These are phyloP conservation scores for Pantherophis alleghaniensis DNA, from an alignment of 2,797 vertebrate species.

Conservation along the genomic window DNA sequence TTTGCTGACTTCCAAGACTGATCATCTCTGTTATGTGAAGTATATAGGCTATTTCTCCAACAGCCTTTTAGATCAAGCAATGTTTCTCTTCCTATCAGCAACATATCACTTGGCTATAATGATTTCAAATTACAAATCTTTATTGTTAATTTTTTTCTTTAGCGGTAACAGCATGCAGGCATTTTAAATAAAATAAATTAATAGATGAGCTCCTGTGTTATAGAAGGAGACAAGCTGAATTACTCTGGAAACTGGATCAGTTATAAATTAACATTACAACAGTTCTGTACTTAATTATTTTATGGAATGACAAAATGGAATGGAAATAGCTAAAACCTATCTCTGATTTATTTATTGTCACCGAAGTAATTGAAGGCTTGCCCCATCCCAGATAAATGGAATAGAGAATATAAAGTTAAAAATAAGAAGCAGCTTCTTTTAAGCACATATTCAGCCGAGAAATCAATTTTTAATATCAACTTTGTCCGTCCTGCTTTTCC, in stretches of 20 bases:
- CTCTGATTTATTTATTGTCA: neutral
- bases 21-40: neutral
- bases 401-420: neutral
- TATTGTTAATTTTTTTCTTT: neutral
- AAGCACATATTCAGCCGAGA: neutral
- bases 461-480: neutral
- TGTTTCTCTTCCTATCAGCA: slow-evolving; percentile 45
- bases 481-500: neutral
- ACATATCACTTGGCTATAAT: slow-evolving; percentile 30
- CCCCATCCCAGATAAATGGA: neutral
- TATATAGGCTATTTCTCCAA: neutral
- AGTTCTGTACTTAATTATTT: neutral
- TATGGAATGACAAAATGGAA: neutral
- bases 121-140: neutral
- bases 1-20: neutral
- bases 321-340: neutral
- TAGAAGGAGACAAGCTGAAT: slow-evolving; percentile 44
- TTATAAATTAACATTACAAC: neutral
- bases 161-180: neutral
- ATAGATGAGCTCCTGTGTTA: slow-evolving; percentile 19
- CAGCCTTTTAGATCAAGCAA: slow-evolving; percentile 2
- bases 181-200: slow-evolving; percentile 35
- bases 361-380: neutral
- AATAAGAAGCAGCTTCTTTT: neutral
- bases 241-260: slow-evolving; percentile 38